These are phyloP conservation scores for Nasonovia ribisnigri DNA, from an alignment of 2,888 invertebrate species.

Conservation along the genomic window DNA sequence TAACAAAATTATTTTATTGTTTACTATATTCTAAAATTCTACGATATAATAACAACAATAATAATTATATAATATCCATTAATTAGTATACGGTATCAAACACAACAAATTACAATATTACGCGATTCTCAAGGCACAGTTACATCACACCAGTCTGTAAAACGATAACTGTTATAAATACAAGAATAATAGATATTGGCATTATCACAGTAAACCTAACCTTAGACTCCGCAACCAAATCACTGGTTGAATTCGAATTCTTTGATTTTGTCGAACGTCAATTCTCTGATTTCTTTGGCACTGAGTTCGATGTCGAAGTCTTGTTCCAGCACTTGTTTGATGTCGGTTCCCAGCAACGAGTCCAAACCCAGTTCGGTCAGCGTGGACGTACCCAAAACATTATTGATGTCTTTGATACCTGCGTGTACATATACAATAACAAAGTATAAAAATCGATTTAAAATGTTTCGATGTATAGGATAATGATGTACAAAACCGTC, in stretches of 20 bases:
- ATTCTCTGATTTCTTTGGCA: constrained; percentile 85
- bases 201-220: not conserved
- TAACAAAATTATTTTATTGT: not conserved
- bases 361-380: constrained; percentile 96
- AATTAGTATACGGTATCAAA: not conserved
- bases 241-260: constrained; percentile 69
- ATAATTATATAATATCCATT: not conserved
- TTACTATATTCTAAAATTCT: not conserved
- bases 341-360: constrained; percentile 96
- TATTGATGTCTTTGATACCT: constrained; percentile 79
- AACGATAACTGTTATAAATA: not conserved
- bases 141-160: not conserved
- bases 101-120: not conserved
- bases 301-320: constrained; percentile 89
- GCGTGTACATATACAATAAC: not conserved
- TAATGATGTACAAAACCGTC: not conserved
- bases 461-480: not conserved
- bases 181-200: not conserved
- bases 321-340: constrained; percentile 90
- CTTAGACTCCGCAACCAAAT: not conserved
- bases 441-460: not conserved
- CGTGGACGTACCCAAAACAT: constrained; percentile 78
- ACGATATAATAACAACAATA: constrained; percentile 3
- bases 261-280: constrained; percentile 79
- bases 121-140: not conserved